Evolutionary conservation across 1,140 invertebrate species (phyloP).

Genomic region (Andricus grossulariae): DNA sequence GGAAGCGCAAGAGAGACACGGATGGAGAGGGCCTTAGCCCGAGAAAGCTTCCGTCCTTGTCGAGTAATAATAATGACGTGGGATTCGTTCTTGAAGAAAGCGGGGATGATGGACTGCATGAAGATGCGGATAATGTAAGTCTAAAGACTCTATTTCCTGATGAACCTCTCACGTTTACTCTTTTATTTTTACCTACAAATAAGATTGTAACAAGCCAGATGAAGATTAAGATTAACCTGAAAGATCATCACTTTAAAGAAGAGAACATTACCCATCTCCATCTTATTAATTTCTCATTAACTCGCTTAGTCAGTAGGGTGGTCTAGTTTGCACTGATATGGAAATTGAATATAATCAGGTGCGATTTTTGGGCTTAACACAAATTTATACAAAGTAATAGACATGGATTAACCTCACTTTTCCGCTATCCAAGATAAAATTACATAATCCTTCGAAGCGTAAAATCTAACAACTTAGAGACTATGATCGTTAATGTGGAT

Average conservation of each 20-base stretch:
- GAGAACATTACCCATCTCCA: too few relatives aligned
- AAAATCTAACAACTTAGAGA: neutral
- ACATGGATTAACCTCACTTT: too few relatives aligned
- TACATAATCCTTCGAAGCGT: too few relatives aligned
- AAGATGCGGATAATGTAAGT: constrained; percentile 77
- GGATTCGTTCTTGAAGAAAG: constrained; percentile 77
- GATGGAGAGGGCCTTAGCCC: constrained; percentile 72
- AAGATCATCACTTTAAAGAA: too few relatives aligned
- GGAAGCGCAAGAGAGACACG: constrained; percentile 67
- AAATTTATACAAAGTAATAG: too few relatives aligned
- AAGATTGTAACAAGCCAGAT: neutral
- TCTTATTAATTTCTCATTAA: too few relatives aligned
- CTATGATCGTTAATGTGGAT: neutral
- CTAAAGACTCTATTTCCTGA: neutral
- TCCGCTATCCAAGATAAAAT: too few relatives aligned
- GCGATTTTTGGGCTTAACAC: too few relatives aligned
- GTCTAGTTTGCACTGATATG: too few relatives aligned
- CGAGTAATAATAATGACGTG: constrained; percentile 78
- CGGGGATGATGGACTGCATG: constrained; percentile 70
- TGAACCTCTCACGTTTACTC: neutral
- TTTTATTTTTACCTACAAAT: neutral
- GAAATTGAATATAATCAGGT: too few relatives aligned
- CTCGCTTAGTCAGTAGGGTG: too few relatives aligned
- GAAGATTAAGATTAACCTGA: too few relatives aligned
- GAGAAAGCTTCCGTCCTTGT: constrained; percentile 72